Evolutionary conservation across 2,113 vertebrate species (phyloP), one percentile per base, ranked within the genome.

Genomic region (Progne subis): DNA sequence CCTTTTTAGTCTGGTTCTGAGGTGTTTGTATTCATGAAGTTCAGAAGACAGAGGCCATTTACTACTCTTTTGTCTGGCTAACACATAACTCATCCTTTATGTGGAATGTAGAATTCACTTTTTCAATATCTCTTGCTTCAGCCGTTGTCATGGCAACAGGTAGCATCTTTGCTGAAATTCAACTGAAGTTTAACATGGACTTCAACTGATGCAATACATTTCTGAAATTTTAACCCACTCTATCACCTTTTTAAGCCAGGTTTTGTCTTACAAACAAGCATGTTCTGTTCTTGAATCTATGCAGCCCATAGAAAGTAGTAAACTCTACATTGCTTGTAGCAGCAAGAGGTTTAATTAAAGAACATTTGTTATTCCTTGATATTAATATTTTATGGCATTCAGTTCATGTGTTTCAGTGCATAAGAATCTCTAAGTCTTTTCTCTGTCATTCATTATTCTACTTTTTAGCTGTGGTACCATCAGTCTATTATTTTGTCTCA

Each of bases 131-230:
- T 49, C 82, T 92, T 67, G 34, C 82, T 53, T 95, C 60, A 64
- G 60, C 85, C 71, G 96, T 94, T 88, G 94, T 64, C 93, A 96
- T 86, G 64, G 82, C 56, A 94, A 96, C 95, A 78, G 74, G 82
- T 86, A 76, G 23, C 72, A 86, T 92, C 79, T 94, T 92, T 78
- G 47, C 79, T 94, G 64, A 86, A 92, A 94, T 93, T 71, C 60
- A 81, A 14, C 71, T 90, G 2, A 86, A 81, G 63, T 86, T 67
- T 74, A 64, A 86, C 60, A 76, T 71, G 79, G 71, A 78, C 56
- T 41, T n/a, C 1, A 16, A 81, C 26, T 56, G 78, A 67, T 78
- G 52, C 64, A 78, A 65, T 44, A 70, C 12, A 67, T 52, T 77
- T 60, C 37, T 86, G 25, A 90, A 88, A 83, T 83, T 80, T 90